Conservation (phyloP, 2,888 invertebrate species). For the Cephalotes varians region DNA sequence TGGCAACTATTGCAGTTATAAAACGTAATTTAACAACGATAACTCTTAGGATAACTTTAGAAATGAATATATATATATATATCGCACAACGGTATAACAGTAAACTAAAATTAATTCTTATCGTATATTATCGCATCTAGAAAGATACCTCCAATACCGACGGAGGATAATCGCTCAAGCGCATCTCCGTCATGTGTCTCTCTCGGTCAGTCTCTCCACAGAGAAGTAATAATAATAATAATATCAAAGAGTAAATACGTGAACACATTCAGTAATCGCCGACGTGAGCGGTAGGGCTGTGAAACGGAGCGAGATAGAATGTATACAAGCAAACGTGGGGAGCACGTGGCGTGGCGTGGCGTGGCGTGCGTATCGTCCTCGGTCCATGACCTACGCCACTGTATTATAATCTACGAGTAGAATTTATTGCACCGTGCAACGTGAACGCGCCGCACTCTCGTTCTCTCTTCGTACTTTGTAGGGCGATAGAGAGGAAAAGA, state of each 20-base stretch:
- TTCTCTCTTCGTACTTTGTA: constrained; percentile 37
- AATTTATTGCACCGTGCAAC: constrained; percentile 68
- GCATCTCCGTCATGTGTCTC: constrained; percentile 40
- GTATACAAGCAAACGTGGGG: constrained; percentile 67
- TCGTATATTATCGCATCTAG: background rate
- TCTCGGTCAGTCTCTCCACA: constrained; percentile 38
- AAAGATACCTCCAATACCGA: constrained; percentile 31
- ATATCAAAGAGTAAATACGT: constrained; percentile 74
- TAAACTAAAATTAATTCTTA: background rate
- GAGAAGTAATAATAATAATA: constrained; percentile 77
- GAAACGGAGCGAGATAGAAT: constrained; percentile 55
- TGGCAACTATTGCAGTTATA: background rate
- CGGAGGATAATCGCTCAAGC: background rate
- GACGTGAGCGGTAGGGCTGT: constrained; percentile 59
- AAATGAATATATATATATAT: background rate
- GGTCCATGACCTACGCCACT: constrained; percentile 80
- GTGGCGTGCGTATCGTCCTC: constrained; percentile 72
- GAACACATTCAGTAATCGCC: constrained; percentile 70
- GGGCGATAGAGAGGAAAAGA: constrained; percentile 27
- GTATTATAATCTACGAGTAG: constrained; percentile 76
- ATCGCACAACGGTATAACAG: background rate
- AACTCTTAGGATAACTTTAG: background rate
- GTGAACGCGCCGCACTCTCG: constrained; percentile 47
- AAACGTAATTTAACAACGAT: background rate
- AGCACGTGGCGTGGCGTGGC: constrained; percentile 77